Base-by-base conservation (phyloP, 2,888 invertebrate genomes). In the Caenorhabditis sp. region DNA sequence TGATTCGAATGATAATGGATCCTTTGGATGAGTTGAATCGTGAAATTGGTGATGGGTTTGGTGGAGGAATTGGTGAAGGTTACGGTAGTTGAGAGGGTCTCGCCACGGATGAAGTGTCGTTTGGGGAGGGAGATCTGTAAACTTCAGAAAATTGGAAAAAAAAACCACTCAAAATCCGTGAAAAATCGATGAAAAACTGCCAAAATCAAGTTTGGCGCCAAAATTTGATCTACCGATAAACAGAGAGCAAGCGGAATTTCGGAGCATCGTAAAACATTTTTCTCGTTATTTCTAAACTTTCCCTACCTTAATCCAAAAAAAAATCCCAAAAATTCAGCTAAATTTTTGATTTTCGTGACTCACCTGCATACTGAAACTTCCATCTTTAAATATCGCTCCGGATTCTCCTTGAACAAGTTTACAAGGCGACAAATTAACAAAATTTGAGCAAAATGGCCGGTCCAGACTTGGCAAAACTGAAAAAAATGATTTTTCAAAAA, bases 61-160 rank as follows among this genome's bases (percentile, higher is more conserved):
- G 47, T 47, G 47, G 47, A 18, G 47, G 47, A 47, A 9, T 47
- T 47, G 47, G 47, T 47, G 47, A 47, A 47, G 20, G 18, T 3
- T 2, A 47, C 47, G 18, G 18, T 47, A 5, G 47, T 2, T 3
- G 47, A 18, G 2, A 47, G 47, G 47, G 18, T n/a, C 18, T 47
- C 47, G 18, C 47, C 47, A 47, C 47, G 47, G 18, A 9, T 18
- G 18, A 18, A 47, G 47, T 47, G 47, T 2, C 47, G 47, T 47
- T 47, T n/a, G n/a, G 47, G 47, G 20, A 47, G 47, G 18, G 47
- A 47, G 20, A 47, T 47, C 47, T 47, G 47, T 2, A 40, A 40
- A 13, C 13, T 40, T 32, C 9, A 6, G 4, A 32, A 32, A 6
- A n/a, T n/a, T n/a, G n/a, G n/a, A n/a, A n/a, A n/a, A n/a, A n/a